phyloP scores from a whole-genome alignment of 2,797 vertebrate species.

The Merluccius polli region DNA sequence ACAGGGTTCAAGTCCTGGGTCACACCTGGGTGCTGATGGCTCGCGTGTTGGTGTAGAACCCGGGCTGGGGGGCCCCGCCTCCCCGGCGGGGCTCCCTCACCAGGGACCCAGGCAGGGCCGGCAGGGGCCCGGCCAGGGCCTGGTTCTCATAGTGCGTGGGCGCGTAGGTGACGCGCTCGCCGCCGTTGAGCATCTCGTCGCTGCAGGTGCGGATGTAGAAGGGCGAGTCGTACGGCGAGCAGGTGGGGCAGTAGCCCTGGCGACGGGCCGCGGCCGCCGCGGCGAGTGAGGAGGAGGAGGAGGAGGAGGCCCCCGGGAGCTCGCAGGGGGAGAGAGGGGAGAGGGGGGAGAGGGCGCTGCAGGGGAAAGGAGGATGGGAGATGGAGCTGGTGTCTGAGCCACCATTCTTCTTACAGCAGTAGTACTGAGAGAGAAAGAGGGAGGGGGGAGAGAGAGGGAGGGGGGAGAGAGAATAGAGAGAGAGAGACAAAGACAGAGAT shows the following conservation, averaged over 20 bases:
- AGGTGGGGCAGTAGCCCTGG: conserved; percentile 79
- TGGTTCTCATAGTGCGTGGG: conserved; percentile 84
- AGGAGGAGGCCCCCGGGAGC: conserved; percentile 67
- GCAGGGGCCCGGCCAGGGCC: conserved; percentile 75
- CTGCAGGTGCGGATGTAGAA: conserved; percentile 88
- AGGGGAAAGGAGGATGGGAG: conserved; percentile 76
- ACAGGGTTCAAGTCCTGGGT: conserved; percentile 31
- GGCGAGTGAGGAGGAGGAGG: conserved; percentile 56
- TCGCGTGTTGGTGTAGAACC: conserved; percentile 82
- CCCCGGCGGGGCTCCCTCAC: conserved; percentile 70
- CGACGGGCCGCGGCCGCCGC: conserved; percentile 56
- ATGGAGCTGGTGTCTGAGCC: conserved; percentile 76
- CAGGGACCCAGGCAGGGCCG: conserved; percentile 72
- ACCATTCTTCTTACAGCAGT: conserved; percentile 95
- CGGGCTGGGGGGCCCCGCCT: conserved; percentile 57
- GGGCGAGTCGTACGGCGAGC: conserved; percentile 84
- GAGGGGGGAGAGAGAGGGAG: neutral
- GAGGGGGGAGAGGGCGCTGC: conserved; percentile 83
- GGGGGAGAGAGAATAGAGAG: neutral
- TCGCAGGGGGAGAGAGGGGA: conserved; percentile 38
- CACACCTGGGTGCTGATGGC: conserved; percentile 94
- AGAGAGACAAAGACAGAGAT: neutral
- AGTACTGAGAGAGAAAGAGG: conserved; percentile 76
- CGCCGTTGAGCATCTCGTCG: conserved; percentile 86
- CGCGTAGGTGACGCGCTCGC: conserved; percentile 81